Conservation (phyloP, 2,113 vertebrate species). For the Triplophysa rosa region DNA sequence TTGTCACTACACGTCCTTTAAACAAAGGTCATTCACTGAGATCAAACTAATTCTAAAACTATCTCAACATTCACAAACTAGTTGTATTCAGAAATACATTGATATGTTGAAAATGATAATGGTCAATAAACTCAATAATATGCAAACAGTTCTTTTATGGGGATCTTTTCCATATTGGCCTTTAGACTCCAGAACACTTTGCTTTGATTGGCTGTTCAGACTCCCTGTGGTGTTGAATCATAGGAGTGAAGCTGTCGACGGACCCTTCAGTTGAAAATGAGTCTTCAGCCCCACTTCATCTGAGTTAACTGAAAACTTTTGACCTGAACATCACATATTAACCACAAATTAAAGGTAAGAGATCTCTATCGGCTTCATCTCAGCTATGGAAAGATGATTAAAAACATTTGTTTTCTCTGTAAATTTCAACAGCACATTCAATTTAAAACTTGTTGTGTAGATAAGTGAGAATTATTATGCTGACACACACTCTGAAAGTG, state of each 20-base stretch:
- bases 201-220: conserved; percentile 63
- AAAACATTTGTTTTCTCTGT: no score
- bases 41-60: not conserved
- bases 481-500: no score
- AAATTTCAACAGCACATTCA: no score
- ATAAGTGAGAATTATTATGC: no score
- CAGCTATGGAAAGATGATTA: no score
- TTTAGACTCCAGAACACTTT: not conserved
- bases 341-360: not conserved
- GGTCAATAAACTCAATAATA: not conserved
- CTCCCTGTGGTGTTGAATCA: conserved; percentile 68
- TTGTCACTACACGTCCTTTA: conserved; percentile 55
- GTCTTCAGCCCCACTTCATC: not conserved
- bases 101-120: not conserved
- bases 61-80: not conserved
- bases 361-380: not conserved
- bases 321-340: not conserved
- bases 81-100: not conserved
- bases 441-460: no score
- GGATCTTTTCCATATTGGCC: conserved; percentile 39
- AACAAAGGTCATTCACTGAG: not conserved
- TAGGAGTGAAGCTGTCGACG: conserved; percentile 53
- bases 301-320: not conserved
- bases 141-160: not conserved
- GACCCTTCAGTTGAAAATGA: conserved; percentile 10